phyloP scores from a whole-genome alignment of 1,140 invertebrate species.

The Drosophila punjabiensis region DNA sequence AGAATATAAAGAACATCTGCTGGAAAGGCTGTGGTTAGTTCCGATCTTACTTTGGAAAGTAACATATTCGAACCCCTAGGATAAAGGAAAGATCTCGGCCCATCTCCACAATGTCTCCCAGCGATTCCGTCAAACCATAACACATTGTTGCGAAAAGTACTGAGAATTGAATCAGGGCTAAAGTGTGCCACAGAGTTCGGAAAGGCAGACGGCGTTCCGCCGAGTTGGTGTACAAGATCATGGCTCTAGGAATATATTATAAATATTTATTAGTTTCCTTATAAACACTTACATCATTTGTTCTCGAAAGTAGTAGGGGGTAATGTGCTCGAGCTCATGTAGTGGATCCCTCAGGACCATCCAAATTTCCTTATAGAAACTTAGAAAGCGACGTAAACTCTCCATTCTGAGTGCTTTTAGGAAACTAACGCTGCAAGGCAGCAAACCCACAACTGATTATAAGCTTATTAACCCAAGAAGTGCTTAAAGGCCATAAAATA shows the following conservation, averaged over 20 bases:
- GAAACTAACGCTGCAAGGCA: neutral
- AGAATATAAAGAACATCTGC: neutral
- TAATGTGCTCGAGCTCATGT: neutral
- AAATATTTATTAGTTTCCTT: neutral
- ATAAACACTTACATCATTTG: constrained; percentile 5
- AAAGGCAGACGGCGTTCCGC: neutral
- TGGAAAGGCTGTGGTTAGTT: neutral
- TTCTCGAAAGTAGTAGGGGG: neutral
- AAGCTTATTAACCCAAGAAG: neutral
- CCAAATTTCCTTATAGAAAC: neutral
- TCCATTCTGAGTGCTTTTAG: neutral
- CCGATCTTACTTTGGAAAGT: fast-evolving
- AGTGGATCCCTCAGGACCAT: neutral
- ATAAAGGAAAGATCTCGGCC: constrained; percentile 39
- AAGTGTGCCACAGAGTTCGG: constrained; percentile 28
- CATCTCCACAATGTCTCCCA: constrained; percentile 17
- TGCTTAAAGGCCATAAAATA: neutral
- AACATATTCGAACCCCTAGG: constrained; percentile 2
- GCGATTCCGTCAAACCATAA: constrained; percentile 17
- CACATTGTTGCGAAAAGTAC: neutral
- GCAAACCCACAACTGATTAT: neutral
- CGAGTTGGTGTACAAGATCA: constrained; percentile 34
- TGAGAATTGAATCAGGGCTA: neutral
- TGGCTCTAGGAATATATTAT: constrained; percentile 1
- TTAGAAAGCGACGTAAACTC: neutral